Base-by-base conservation (phyloP, 2,888 invertebrate species). In the Tuberolachnus salignus region DNA sequence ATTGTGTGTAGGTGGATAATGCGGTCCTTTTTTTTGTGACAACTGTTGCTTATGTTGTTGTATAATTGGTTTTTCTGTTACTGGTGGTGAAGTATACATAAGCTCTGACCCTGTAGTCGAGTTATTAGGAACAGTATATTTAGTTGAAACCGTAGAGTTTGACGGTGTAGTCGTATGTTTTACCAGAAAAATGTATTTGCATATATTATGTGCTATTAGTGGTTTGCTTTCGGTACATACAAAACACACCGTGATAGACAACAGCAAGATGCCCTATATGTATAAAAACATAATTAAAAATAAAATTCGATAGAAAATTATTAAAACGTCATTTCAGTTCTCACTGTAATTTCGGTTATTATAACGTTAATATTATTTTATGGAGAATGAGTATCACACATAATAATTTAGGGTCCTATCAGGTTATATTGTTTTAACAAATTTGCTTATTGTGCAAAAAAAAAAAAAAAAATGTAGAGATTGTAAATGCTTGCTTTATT, bases 201-300 rank as follows among this genome's bases (percentile, higher is more conserved):
- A 69, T 3, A 14, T 34, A 53, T 53, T 9, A 6, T n/a, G n/a
- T 42, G 10, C 49, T 34, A 34, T 69, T 3, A 42, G 2, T 19
- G 53, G 14, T 69, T 16, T 53, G 3, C 8, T 53, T 34, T 69
- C 53, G 14, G 34, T 19, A 14, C 14, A 0, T 11, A 34, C 14
- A 3, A 69, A 14, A 69, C 69, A 69, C 19, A 10, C 9, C 6
- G 53, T 13, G 19, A 2, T 3, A 3, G 9, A 42, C 14, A 69
- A 9, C 16, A 69, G 19, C 34, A 69, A 34, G 34, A 69, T 21
- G 6, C n/a, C 19, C 69, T 69, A n/a, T 34, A 53, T 53, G n/a
- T n/a, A 42, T 34, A 53, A n/a, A 21, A 49, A 16, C 16, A 23
- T 14, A n/a, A 51, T 44, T 13, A 64, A 3, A 64, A 21, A 14